phyloP scores from a whole-genome alignment of 2,888 invertebrate genomes.

The Drosophila helvetica region DNA sequence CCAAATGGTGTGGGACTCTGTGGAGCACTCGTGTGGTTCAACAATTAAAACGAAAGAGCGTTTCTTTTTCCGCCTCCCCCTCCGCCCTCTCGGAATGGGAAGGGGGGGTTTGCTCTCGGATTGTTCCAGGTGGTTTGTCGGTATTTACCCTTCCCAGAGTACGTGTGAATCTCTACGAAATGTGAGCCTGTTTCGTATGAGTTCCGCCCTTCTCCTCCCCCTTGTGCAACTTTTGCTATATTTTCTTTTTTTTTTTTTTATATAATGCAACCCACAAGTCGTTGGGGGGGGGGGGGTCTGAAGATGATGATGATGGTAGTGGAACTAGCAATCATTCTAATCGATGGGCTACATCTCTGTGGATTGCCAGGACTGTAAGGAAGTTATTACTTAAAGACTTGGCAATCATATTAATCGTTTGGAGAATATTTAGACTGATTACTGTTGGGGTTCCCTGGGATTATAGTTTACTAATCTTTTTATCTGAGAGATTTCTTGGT shows the following conservation, averaged over 20 bases:
- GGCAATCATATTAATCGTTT: background rate
- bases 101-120: background rate
- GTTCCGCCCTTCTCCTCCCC: no score
- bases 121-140: conserved; percentile 41
- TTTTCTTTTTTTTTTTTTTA: conserved; percentile 1
- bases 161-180: conserved; percentile 70
- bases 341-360: background rate
- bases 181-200: conserved; percentile 41
- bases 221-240: no score
- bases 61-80: conserved; percentile 37
- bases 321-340: background rate
- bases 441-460: background rate
- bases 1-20: conserved; percentile 16
- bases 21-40: conserved; percentile 74
- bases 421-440: background rate
- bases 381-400: background rate
- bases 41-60: conserved; percentile 66
- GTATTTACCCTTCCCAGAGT: conserved; percentile 61
- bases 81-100: no score
- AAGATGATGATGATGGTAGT: background rate
- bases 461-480: no score
- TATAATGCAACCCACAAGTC: conserved; percentile 23
- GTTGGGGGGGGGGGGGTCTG: background rate
- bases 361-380: background rate
- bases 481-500: no score